Percentiles rank a stretch among this genome's conserved stretches.
phyloP scores from a whole-genome alignment of 2,113 vertebrate genomes.

The Trachemys scripta region DNA sequence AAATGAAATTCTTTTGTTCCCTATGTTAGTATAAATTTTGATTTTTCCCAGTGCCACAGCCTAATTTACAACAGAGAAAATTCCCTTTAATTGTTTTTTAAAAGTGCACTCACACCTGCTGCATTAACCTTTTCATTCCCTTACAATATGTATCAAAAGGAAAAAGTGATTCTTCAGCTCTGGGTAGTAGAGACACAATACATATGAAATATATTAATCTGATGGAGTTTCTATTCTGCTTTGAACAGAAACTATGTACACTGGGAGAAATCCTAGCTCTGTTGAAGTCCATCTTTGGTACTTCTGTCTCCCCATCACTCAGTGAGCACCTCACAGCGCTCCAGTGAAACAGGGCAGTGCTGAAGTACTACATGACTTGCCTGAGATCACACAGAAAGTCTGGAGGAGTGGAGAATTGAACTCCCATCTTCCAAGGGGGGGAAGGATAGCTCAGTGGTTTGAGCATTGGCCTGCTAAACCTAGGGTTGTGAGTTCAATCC shows the following conservation, averaged over 20 bases:
- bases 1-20: conserved; percentile 63
- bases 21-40: conserved; percentile 66
- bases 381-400: neutral
- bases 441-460: too few relatives aligned
- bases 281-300: neutral
- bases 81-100: conserved; percentile 60
- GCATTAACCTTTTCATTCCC: conserved; percentile 53
- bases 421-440: neutral
- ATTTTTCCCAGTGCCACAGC: conserved; percentile 43
- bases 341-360: neutral
- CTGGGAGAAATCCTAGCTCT: neutral
- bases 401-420: neutral
- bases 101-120: conserved; percentile 22
- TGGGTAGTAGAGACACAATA: neutral
- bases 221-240: neutral
- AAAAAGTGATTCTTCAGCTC: conserved; percentile 40
- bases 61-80: conserved; percentile 64
- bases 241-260: neutral
- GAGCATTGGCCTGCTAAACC: too few relatives aligned
- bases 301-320: fast-evolving
- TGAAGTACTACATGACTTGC: neutral
- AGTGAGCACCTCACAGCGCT: neutral
- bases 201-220: conserved; percentile 31
- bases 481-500: too few relatives aligned
- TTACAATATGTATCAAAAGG: conserved; percentile 25